Evolutionary conservation across 2,797 vertebrate genomes (phyloP).

Genomic region (Tapera naevia): DNA sequence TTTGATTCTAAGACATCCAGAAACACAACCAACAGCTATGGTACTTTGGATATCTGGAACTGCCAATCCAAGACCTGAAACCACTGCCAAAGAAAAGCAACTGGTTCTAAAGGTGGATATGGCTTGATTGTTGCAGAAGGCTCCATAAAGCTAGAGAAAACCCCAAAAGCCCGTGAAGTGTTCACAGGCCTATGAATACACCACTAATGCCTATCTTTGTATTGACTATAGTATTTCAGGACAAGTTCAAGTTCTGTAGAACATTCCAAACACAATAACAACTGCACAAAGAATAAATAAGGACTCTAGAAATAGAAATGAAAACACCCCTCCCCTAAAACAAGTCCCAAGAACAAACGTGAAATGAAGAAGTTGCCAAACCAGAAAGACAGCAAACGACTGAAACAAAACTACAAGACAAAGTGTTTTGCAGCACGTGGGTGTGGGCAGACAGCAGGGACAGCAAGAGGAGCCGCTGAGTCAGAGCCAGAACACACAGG

Average conservation of each 20-base stretch:
- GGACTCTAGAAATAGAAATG: background rate
- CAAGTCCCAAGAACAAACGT: background rate
- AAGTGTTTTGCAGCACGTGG: background rate
- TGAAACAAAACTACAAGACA: background rate
- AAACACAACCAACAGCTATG: background rate
- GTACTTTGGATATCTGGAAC: background rate
- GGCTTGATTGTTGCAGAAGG: background rate
- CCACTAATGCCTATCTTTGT: background rate
- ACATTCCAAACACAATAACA: background rate
- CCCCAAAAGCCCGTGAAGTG: background rate
- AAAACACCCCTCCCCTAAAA: rapidly evolving
- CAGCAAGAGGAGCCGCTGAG: background rate
- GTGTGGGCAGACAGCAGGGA: background rate
- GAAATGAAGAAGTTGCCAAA: background rate
- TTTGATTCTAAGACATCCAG: background rate
- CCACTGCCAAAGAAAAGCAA: background rate
- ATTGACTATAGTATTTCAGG: background rate
- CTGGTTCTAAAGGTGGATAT: background rate
- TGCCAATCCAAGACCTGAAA: background rate
- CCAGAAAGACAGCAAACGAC: background rate
- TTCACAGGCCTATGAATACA: background rate
- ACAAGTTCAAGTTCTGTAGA: background rate
- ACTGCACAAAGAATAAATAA: background rate
- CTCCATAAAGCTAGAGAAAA: background rate
- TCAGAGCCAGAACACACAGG: background rate